These are phyloP conservation scores for Falco columbarius DNA, from an alignment of 2,797 vertebrate species.

Conservation along the genomic window DNA sequence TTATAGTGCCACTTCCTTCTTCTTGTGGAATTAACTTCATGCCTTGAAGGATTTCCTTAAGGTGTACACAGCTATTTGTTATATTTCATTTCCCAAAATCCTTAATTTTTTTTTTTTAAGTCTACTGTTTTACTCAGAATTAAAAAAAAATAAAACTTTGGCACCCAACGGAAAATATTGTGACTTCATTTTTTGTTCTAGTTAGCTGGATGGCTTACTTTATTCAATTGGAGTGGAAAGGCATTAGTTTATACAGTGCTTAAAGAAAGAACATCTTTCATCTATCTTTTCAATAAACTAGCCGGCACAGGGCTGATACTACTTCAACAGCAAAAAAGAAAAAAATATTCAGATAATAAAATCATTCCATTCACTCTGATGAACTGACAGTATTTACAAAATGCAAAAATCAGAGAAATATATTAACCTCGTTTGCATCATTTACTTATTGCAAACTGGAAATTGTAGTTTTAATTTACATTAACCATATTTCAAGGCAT, in stretches of 20 bases:
- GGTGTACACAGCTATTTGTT: background rate
- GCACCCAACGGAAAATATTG: background rate
- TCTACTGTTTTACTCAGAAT: background rate
- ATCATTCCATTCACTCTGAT: background rate
- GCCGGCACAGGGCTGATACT: background rate
- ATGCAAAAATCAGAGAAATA: background rate
- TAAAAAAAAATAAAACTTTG: background rate
- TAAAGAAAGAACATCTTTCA: background rate
- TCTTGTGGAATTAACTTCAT: background rate
- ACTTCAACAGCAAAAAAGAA: background rate
- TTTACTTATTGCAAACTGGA: background rate
- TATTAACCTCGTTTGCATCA: background rate
- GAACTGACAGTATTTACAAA: background rate
- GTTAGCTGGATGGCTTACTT: background rate
- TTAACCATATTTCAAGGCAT: background rate
- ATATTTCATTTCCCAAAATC: background rate
- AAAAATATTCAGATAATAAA: background rate
- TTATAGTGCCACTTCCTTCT: background rate
- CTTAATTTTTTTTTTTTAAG: background rate
- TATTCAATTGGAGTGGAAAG: background rate
- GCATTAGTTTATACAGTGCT: background rate
- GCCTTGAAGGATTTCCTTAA: background rate
- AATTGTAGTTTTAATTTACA: background rate
- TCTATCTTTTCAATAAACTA: background rate
- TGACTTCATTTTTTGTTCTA: background rate